A percentile compares a stretch with the other conserved stretches of the same genome.
These are phyloP conservation scores for Cladorhizidae sp. DNA, from an alignment of 37 sponge, comb jelly and placozoan species.

Conservation along the genomic window DNA sequence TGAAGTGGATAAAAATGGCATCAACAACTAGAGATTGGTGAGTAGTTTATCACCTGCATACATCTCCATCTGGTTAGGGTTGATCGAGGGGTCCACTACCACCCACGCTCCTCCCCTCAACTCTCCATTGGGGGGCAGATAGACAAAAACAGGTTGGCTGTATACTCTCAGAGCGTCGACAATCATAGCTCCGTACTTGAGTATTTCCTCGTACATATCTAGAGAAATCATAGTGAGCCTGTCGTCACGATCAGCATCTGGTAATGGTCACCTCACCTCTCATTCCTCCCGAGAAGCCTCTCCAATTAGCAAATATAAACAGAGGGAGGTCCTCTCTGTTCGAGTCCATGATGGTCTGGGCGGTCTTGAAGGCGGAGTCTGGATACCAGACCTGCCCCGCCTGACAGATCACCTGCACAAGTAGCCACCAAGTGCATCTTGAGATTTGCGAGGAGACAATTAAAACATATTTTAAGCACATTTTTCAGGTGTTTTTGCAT, in stretches of 20 bases:
- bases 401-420: constrained; percentile 73
- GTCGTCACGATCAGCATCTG: neutral
- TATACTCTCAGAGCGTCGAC: constrained; percentile 91
- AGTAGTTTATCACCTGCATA: constrained; percentile 92
- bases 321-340: constrained; percentile 91
- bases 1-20: no score
- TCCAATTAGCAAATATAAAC: constrained; percentile 98
- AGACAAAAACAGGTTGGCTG: constrained; percentile 87
- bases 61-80: constrained; percentile 96
- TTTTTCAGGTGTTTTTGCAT: no score
- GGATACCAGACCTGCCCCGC: constrained; percentile 99
- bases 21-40: no score
- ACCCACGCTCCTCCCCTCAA: constrained; percentile 99
- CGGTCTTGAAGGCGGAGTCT: constrained; percentile 99
- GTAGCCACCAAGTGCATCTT: no score
- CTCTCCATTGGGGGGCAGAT: constrained; percentile 97
- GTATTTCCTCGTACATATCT: constrained; percentile 98
- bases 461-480: no score
- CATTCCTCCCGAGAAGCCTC: constrained; percentile 99
- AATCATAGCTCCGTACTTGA: constrained; percentile 97
- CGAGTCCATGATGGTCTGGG: constrained; percentile 94
- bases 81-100: constrained; percentile 97
- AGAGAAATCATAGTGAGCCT: neutral
- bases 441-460: no score
- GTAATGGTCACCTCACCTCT: constrained; percentile 73